These are phyloP conservation scores for Antitype chi DNA, from an alignment of 2,888 invertebrate genomes.

Conservation along the genomic window DNA sequence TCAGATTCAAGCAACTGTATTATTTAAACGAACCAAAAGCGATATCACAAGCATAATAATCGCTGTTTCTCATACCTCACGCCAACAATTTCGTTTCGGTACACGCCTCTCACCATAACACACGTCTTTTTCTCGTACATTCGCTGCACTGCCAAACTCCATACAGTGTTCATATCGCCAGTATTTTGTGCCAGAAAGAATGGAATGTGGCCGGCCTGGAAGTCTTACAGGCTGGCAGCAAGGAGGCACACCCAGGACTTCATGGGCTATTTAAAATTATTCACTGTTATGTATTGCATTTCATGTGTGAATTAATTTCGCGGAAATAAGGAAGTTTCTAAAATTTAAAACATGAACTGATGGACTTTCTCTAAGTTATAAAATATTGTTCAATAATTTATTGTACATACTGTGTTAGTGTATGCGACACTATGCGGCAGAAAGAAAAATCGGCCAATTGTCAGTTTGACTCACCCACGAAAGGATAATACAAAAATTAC, in stretches of 20 bases:
- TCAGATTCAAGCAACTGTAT: no score
- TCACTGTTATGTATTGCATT: constrained; percentile 62
- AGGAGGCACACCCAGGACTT: constrained; percentile 49
- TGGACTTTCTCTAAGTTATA: not conserved
- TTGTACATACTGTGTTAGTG: constrained; percentile 27
- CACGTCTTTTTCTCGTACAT: constrained; percentile 75
- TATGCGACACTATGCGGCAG: constrained; percentile 37
- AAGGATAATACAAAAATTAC: no score
- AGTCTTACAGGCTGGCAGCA: constrained; percentile 56
- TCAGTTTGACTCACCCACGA: no score
- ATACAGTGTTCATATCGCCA: constrained; percentile 65
- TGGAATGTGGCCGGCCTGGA: constrained; percentile 69
- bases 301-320: constrained; percentile 52
- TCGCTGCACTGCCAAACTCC: constrained; percentile 76
- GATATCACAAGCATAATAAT: not conserved
- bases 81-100: constrained; percentile 37
- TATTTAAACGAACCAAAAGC: no score
- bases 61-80: constrained; percentile 21
- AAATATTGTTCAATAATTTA: constrained; percentile 16
- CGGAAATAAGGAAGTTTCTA: not conserved
- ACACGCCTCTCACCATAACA: constrained; percentile 69
- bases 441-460: not conserved
- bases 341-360: not conserved
- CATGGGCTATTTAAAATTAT: constrained; percentile 73
- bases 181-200: constrained; percentile 73